Percentiles rank a stretch among this genome's conserved stretches.
Evolutionary conservation across 2,888 invertebrate genomes (phyloP).

Genomic region (Peribatodes rhomboidaria): DNA sequence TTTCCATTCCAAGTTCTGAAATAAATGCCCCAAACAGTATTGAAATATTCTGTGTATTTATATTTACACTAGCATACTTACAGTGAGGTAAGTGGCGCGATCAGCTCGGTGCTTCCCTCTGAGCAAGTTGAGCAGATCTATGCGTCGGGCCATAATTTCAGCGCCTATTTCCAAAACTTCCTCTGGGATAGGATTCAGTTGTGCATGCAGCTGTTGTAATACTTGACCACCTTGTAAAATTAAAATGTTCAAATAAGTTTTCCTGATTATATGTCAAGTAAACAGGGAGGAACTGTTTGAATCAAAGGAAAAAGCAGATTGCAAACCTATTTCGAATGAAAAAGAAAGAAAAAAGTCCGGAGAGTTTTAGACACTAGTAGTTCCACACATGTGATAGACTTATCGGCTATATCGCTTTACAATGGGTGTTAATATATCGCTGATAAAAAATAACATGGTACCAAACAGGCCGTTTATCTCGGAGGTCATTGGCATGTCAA

Average conservation of each 20-base stretch:
- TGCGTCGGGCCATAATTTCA: constrained; percentile 73
- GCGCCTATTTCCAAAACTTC: constrained; percentile 65
- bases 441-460: constrained; percentile 47
- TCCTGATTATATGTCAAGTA: not conserved
- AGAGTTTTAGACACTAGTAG: too few relatives aligned
- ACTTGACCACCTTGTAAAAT: constrained; percentile 63
- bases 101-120: constrained; percentile 66
- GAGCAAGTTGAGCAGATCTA: constrained; percentile 67
- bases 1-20: constrained; percentile 76
- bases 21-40: constrained; percentile 27
- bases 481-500: constrained; percentile 55
- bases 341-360: too few relatives aligned
- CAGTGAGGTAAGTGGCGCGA: constrained; percentile 54
- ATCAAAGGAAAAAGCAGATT: not conserved
- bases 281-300: too few relatives aligned
- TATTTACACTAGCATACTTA: constrained; percentile 36
- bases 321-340: not conserved
- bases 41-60: not conserved
- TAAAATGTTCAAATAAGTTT: not conserved
- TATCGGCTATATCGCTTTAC: constrained; percentile 2
- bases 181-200: constrained; percentile 71
- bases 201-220: constrained; percentile 65
- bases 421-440: constrained; percentile 3
- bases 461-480: constrained; percentile 70
- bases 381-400: not conserved